Evolutionary conservation across 2,797 vertebrate species (phyloP).

Genomic region (Neosalanx taihuensis): DNA sequence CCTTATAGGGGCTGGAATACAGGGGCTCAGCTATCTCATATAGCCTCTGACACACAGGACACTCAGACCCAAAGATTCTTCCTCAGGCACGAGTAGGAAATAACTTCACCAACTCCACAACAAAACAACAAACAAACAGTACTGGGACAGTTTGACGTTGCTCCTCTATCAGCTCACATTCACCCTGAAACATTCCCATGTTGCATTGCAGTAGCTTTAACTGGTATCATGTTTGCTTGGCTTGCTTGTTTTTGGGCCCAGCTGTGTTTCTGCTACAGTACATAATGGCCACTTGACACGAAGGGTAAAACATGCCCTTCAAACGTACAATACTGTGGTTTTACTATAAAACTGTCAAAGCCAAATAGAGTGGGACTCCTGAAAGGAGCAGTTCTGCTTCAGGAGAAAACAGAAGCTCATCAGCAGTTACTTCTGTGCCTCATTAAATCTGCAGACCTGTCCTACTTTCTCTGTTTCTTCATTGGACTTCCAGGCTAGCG

Average conservation of each 20-base stretch:
- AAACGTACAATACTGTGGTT: slow-evolving; percentile 22
- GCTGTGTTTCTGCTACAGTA: background rate
- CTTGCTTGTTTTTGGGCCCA: background rate
- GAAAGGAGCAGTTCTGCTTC: slow-evolving; percentile 50
- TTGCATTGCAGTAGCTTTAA: background rate
- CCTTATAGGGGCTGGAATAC: slow-evolving; percentile 33
- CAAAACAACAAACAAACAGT: background rate
- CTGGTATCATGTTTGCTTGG: background rate
- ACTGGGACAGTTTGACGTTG: background rate
- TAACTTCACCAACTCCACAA: background rate
- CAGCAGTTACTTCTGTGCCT: slow-evolving; percentile 58
- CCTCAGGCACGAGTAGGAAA: too few species aligned
- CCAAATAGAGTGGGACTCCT: slow-evolving; percentile 45
- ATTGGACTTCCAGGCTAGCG: slow-evolving; percentile 50
- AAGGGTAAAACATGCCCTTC: slow-evolving; percentile 23
- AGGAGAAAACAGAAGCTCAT: slow-evolving; percentile 67
- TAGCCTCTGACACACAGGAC: background rate
- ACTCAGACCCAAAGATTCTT: background rate
- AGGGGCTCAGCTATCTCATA: background rate
- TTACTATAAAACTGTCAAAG: slow-evolving; percentile 27
- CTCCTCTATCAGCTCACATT: too few species aligned
- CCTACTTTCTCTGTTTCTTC: slow-evolving; percentile 63
- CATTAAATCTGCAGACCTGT: slow-evolving; percentile 74
- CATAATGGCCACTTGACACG: slow-evolving; percentile 27
- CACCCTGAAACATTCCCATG: too few species aligned